Evolutionary conservation across 2,888 invertebrate genomes (phyloP), one percentile per base, ranked within the genome.

Genomic region (Drosophila aldrichi): DNA sequence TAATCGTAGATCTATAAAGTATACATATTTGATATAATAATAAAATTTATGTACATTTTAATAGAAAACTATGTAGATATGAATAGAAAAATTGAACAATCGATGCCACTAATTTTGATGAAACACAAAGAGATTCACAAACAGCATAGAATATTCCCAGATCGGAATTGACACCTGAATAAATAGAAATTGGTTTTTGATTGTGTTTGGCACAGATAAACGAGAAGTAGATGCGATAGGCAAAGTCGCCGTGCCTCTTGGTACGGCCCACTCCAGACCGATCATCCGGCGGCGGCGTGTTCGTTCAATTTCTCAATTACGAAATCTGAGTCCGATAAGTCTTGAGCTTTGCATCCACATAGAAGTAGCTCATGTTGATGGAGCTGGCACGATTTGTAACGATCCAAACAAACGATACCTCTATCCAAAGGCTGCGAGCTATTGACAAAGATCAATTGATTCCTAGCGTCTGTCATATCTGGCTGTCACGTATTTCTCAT

Each of bases 261-360:
- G 20, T 29, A 36, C 20, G 22, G 36, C 52, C 52, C 44, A 56
- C 58, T 56, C 41, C n/a, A 51, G n/a, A 36, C 25, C 34, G 64
- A 34, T 36, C 64, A 64, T 51, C 65, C 41, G 25, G 1, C 20
- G 43, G 22, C 43, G 51, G 43, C 64, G 43, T 49, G 64, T 25
- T 64, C 62, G 36, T 40, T 41, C 63, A 25, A 20, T 46, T 46
- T 32, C 22, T 38, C 61, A 60, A 5, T 57, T 44, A 25, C 32
- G 16, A 63, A 64, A 65, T 65, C 51, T 65, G 51, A 63, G 20
- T 56, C 49, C 64, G 49, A 51, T 64, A 51, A 63, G 64, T 63
- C 25, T 32, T 29, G 41, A 40, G 40, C 20, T 43, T 20, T 62
- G 63, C 41, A 64, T 63, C 41, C 41, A 43, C 10, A 12, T 14